Evolutionary conservation across 2,113 vertebrate genomes (phyloP).

Genomic region (Ceyx margarethae): DNA sequence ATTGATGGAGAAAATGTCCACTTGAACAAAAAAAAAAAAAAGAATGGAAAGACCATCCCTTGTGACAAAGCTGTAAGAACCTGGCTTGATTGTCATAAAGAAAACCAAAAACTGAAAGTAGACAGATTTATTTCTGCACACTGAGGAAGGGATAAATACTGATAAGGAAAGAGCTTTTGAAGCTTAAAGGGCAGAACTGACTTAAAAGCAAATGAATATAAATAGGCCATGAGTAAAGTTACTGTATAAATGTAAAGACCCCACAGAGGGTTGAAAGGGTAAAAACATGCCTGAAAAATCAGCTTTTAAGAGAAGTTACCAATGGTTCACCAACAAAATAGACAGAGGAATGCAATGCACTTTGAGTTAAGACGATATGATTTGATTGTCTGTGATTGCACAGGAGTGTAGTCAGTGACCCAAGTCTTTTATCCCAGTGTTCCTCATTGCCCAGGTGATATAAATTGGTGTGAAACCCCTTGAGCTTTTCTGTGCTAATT

Average conservation of each 20-base stretch:
- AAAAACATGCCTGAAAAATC: not conserved
- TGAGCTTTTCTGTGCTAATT: constrained; percentile 37
- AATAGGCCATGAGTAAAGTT: not conserved
- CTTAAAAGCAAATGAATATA: not conserved
- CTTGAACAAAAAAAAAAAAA: constrained; percentile 2
- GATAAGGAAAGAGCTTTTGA: not conserved
- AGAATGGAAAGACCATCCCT: not conserved
- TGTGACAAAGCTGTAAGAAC: not conserved
- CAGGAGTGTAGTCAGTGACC: not conserved
- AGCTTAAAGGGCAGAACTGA: not conserved
- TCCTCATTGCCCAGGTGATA: constrained; percentile 5
- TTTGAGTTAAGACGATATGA: not conserved
- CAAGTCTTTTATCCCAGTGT: not conserved
- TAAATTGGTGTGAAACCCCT: constrained; percentile 22
- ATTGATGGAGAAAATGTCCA: not conserved
- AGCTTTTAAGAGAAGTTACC: not conserved
- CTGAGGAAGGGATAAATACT: not conserved
- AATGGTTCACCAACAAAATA: not conserved
- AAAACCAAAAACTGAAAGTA: not conserved
- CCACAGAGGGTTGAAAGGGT: not conserved
- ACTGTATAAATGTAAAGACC: not conserved
- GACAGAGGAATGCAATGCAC: not conserved
- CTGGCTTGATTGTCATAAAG: not conserved
- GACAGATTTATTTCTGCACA: not conserved
- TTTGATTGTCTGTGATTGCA: not conserved